These are phyloP conservation scores for Hypercompe scribonia DNA, from an alignment of 2,888 invertebrate genomes.

Conservation along the genomic window DNA sequence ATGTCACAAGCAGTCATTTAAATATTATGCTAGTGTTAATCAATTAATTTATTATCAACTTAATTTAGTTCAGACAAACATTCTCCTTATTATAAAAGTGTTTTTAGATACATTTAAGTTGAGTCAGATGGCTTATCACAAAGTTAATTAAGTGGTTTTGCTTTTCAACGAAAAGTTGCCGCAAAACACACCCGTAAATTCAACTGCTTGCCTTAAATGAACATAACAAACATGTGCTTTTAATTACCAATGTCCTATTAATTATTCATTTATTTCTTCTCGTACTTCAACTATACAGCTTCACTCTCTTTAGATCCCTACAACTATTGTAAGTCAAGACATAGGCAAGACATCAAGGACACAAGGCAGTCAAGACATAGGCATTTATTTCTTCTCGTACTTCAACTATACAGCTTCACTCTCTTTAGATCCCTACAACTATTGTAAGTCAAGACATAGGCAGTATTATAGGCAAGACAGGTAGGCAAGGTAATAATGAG, in stretches of 20 bases:
- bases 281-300: not conserved
- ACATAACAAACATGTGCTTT: not conserved
- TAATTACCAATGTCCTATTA: no score
- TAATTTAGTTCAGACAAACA: not conserved
- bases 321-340: no score
- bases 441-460: no score
- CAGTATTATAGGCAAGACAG: no score
- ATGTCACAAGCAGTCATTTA: not conserved
- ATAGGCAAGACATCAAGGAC: no score
- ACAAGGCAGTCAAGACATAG: no score
- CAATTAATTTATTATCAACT: not conserved
- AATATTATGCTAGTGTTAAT: slow-evolving; percentile 1
- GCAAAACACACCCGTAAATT: not conserved
- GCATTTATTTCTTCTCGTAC: not conserved
- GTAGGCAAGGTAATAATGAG: no score
- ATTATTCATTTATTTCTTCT: not conserved
- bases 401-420: not conserved
- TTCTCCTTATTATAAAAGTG: not conserved
- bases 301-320: not conserved
- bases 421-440: not conserved
- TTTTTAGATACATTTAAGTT: not conserved
- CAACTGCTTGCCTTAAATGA: not conserved
- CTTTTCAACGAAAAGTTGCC: not conserved
- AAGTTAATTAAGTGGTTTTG: not conserved
- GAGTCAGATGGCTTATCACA: not conserved